phyloP scores from a whole-genome alignment of 2,888 invertebrate species.

The Neoaliturus tenellus region DNA sequence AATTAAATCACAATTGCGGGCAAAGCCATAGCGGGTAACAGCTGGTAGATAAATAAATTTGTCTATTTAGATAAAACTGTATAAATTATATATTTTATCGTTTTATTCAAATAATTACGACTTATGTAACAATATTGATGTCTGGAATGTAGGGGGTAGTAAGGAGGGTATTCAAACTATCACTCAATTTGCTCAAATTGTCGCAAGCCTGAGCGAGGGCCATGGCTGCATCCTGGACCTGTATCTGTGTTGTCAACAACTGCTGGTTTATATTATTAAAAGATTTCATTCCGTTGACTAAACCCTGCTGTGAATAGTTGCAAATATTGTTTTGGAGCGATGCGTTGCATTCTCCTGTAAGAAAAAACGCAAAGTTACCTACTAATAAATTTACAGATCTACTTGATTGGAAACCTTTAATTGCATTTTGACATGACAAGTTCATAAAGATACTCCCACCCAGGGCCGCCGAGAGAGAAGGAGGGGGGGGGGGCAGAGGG shows the following conservation, averaged over 20 bases:
- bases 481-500: too few relatives aligned
- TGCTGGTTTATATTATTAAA: constrained; percentile 47
- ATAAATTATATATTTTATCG: too few relatives aligned
- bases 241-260: constrained; percentile 43
- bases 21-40: too few relatives aligned
- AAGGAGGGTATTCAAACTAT: constrained; percentile 13
- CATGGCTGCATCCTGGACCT: constrained; percentile 48
- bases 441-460: too few relatives aligned
- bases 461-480: too few relatives aligned
- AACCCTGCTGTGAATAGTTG: background rate
- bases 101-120: too few relatives aligned
- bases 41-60: too few relatives aligned
- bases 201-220: constrained; percentile 6
- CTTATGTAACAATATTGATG: constrained; percentile 26
- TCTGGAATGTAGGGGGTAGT: constrained; percentile 48
- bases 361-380: background rate
- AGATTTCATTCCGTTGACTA: constrained; percentile 30
- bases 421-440: too few relatives aligned
- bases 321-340: constrained; percentile 24
- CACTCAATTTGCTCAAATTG: constrained; percentile 30
- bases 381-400: too few relatives aligned
- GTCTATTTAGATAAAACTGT: too few relatives aligned
- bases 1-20: too few relatives aligned
- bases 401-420: too few relatives aligned
- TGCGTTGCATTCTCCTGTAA: constrained; percentile 45